phyloP scores from a whole-genome alignment of 1,140 invertebrate genomes.

The Papilio dardanus region DNA sequence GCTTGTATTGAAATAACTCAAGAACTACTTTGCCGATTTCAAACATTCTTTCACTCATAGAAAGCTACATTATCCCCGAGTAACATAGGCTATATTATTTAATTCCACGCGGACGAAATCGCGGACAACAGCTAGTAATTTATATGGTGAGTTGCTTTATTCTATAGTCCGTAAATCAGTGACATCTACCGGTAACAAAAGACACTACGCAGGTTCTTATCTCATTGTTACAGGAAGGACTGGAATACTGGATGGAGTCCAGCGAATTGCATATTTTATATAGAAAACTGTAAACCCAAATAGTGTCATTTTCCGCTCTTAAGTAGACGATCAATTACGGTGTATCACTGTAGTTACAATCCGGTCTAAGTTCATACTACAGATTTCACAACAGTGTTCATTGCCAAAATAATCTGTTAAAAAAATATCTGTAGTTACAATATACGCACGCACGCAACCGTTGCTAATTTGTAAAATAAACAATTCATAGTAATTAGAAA shows the following conservation, averaged over 20 bases:
- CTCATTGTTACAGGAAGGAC: background rate
- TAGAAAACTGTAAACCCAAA: background rate
- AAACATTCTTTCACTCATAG: no score
- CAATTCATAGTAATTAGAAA: background rate
- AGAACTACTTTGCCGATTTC: no score
- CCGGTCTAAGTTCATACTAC: background rate
- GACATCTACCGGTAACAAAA: background rate
- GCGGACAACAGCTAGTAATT: no score
- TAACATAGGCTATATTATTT: no score
- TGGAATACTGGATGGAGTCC: background rate
- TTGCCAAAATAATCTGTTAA: conserved; percentile 21
- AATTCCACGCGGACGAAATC: no score
- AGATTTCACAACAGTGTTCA: conserved; percentile 20
- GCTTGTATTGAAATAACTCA: no score
- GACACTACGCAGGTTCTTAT: background rate
- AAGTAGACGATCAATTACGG: background rate
- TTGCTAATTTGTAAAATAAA: background rate
- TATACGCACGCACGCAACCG: background rate
- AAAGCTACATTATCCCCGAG: no score
- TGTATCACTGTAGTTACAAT: background rate
- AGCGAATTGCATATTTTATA: no score
- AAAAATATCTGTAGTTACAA: background rate
- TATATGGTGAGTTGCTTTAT: no score
- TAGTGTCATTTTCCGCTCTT: background rate
- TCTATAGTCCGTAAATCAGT: no score